Evolutionary conservation across 1,140 invertebrate genomes (phyloP).

Genomic region (Thaumatotibia leucotreta): DNA sequence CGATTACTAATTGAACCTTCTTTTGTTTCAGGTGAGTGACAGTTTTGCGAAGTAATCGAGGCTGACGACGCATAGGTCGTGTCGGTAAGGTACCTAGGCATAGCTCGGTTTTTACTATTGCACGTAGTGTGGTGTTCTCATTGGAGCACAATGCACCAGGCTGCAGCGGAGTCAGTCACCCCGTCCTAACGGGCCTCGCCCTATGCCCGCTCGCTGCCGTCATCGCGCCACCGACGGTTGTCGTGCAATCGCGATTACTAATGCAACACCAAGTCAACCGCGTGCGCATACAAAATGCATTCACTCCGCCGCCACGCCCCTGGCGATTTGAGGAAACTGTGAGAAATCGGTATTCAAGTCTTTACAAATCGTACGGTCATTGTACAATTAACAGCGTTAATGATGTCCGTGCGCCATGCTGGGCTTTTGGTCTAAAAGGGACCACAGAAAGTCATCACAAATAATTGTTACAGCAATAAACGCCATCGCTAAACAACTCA

Average conservation of each 20-base stretch:
- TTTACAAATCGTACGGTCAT: constrained; percentile 14
- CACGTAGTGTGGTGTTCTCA: constrained; percentile 67
- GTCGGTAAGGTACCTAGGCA: constrained; percentile 43
- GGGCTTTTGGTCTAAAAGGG: constrained; percentile 30
- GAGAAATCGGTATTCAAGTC: constrained; percentile 17
- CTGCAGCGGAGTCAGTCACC: constrained; percentile 71
- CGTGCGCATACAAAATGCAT: constrained; percentile 51
- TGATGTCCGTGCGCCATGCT: constrained; percentile 44
- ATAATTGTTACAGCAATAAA: constrained; percentile 34
- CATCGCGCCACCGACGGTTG: constrained; percentile 57
- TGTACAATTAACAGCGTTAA: constrained; percentile 28
- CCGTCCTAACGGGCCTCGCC: constrained; percentile 70
- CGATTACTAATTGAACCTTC: neutral
- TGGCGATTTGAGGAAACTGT: constrained; percentile 3
- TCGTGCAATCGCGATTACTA: constrained; percentile 62
- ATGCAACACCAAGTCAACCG: constrained; percentile 53
- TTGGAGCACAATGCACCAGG: constrained; percentile 75
- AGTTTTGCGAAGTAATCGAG: neutral
- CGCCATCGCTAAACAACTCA: constrained; percentile 16
- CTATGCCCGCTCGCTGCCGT: constrained; percentile 62
- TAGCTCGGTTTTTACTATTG: constrained; percentile 53
- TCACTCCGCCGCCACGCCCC: constrained; percentile 21
- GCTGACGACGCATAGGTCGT: constrained; percentile 12
- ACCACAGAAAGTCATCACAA: constrained; percentile 29
- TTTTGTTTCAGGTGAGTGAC: constrained; percentile 56